phyloP scores from a whole-genome alignment of 2,888 invertebrate genomes.

The Dicyrtomina minuta region DNA sequence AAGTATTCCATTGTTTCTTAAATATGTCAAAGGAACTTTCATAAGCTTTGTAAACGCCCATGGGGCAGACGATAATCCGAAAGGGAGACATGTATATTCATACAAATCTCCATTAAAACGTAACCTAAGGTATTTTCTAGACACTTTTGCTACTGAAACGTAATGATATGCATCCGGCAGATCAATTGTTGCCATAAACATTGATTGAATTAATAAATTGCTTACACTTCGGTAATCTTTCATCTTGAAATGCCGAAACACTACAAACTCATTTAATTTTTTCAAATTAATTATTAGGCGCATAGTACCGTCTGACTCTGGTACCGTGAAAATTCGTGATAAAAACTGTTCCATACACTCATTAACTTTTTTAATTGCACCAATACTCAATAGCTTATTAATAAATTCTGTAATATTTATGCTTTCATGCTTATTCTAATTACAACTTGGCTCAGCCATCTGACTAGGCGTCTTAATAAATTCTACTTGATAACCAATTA shows the following conservation, averaged over 20 bases:
- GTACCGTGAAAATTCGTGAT: conserved; percentile 2
- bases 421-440: not conserved
- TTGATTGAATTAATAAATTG: conserved; percentile 7
- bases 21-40: no score
- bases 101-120: conserved; percentile 16
- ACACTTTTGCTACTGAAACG: conserved; percentile 18
- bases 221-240: no score
- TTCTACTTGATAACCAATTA: not conserved
- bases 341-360: not conserved
- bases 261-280: no score
- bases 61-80: no score
- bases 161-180: conserved; percentile 35
- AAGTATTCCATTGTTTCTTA: not conserved
- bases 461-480: not conserved
- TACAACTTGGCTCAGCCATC: not conserved
- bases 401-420: not conserved
- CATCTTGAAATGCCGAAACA: no score
- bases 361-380: no score
- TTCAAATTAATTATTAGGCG: conserved; percentile 4
- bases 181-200: conserved; percentile 34
- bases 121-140: conserved; percentile 31
- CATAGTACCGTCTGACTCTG: not conserved
- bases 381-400: not conserved
- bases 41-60: no score
- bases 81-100: conserved; percentile 32